These are phyloP conservation scores for Dryas iulia DNA, from an alignment of 1,140 invertebrate species.

Conservation along the genomic window DNA sequence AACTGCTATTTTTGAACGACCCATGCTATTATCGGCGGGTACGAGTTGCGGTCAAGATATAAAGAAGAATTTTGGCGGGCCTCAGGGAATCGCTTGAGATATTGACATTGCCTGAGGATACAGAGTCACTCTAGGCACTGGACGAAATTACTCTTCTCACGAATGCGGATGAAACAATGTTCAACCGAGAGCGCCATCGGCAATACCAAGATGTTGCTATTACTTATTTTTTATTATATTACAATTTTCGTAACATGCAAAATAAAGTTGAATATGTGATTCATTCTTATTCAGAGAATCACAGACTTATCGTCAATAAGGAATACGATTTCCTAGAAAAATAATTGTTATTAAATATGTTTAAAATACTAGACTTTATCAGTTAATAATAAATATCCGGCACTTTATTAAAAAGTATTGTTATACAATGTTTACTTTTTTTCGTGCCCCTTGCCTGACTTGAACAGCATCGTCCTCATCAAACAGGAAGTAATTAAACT, in stretches of 20 bases:
- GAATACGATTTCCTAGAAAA: too few relatives aligned
- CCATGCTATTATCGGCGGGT: neutral
- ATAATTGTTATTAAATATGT: too few relatives aligned
- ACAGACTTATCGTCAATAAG: too few relatives aligned
- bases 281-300: too few relatives aligned
- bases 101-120: slow-evolving; percentile 15
- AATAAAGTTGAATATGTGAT: neutral
- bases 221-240: slow-evolving; percentile 7
- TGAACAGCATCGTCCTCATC: neutral
- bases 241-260: too few relatives aligned
- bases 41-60: slow-evolving; percentile 15
- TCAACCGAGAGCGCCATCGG: slow-evolving; percentile 1
- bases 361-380: too few relatives aligned
- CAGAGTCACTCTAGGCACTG: slow-evolving; percentile 12
- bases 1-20: slow-evolving; percentile 6
- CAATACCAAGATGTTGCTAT: neutral
- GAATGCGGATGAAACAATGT: slow-evolving; percentile 18
- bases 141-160: slow-evolving; percentile 19
- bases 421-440: neutral
- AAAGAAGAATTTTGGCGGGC: slow-evolving; percentile 15
- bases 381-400: too few relatives aligned
- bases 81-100: slow-evolving; percentile 16
- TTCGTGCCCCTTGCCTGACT: neutral
- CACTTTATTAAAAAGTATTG: too few relatives aligned
- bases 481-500: slow-evolving; percentile 12